phyloP scores from a whole-genome alignment of 1,140 invertebrate species.

The Grapholita molesta region DNA sequence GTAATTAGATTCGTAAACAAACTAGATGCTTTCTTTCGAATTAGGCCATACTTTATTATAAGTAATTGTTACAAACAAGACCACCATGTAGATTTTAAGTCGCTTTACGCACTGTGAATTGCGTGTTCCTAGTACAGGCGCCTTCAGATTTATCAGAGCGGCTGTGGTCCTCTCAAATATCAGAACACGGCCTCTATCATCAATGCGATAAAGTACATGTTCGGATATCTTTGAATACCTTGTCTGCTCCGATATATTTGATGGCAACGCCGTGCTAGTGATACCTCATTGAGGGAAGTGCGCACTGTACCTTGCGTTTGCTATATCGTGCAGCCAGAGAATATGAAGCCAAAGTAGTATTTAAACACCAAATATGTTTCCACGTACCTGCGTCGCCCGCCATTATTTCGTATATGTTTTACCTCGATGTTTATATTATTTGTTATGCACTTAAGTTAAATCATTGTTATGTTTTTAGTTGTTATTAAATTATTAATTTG shows the following conservation, averaged over 20 bases:
- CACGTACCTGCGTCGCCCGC: not conserved
- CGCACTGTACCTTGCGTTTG: not conserved
- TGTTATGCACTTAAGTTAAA: constrained; percentile 15
- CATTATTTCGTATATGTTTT: not conserved
- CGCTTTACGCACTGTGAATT: not conserved
- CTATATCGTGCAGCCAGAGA: not conserved
- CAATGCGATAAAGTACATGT: too few relatives aligned
- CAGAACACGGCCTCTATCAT: too few relatives aligned
- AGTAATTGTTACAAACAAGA: too few relatives aligned
- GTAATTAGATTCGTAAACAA: not conserved
- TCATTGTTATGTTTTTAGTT: constrained; percentile 11
- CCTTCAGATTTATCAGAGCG: too few relatives aligned
- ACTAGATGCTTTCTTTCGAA: too few relatives aligned
- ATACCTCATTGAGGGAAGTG: not conserved
- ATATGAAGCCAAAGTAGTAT: not conserved
- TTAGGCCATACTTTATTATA: too few relatives aligned
- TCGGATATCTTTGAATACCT: too few relatives aligned
- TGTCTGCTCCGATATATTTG: too few relatives aligned
- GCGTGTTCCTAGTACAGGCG: not conserved
- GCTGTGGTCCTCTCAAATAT: too few relatives aligned
- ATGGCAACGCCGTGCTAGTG: too few relatives aligned
- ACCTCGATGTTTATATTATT: not conserved
- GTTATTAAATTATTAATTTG: not conserved
- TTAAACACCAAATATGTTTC: constrained; percentile 12
- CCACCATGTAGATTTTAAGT: not conserved